Conservation (phyloP, 2,113 vertebrate species). For the Meleagris gallopavo region DNA sequence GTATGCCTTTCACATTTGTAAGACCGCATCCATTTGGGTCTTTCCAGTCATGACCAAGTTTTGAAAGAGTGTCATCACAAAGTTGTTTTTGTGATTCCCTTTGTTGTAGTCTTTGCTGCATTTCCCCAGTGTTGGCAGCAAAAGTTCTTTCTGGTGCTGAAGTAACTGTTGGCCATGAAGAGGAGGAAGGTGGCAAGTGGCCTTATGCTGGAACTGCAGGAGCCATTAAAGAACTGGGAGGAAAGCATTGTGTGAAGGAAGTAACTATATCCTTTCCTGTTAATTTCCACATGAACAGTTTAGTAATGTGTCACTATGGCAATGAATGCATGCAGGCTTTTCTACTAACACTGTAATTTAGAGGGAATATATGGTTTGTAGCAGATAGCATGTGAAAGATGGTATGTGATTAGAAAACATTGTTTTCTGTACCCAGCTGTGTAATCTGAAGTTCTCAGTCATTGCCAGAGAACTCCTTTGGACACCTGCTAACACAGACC, state of each 20-base stretch:
- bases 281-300: neutral
- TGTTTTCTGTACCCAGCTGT: neutral
- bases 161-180: conserved; percentile 89
- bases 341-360: neutral
- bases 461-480: neutral
- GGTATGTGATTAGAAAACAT: neutral
- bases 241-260: conserved; percentile 83
- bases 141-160: conserved; percentile 85
- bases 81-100: neutral
- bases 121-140: conserved; percentile 87
- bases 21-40: neutral
- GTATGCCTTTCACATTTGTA: neutral
- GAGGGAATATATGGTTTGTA: neutral
- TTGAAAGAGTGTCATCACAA: neutral
- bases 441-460: neutral
- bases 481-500: neutral
- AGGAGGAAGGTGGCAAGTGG: conserved; percentile 88
- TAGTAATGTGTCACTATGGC: neutral
- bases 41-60: neutral
- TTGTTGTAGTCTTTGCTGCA: conserved; percentile 83
- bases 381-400: neutral
- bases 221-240: conserved; percentile 86
- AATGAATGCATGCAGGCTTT: neutral
- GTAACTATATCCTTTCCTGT: conserved; percentile 88
- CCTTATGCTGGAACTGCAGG: conserved; percentile 84